Base-by-base conservation (phyloP, 2,113 vertebrate species). In the Cichladusa arquata region DNA sequence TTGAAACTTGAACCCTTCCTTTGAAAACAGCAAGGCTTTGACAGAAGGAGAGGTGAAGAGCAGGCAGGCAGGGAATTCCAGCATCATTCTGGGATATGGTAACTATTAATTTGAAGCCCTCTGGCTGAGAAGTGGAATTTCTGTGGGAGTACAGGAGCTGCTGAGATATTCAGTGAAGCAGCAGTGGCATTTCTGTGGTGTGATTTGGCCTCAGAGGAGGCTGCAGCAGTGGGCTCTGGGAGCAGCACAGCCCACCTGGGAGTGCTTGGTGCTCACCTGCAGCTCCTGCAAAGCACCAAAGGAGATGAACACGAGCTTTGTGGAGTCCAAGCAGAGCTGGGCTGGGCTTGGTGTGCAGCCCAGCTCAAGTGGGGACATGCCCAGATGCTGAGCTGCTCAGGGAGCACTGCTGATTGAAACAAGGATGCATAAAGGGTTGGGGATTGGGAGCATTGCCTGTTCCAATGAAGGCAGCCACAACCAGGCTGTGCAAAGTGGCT, bases 141-240 rank as follows among this genome's bases (percentile, higher is more conserved):
- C 47, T 82, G 36, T 9, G 19, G 28, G 28, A 33, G 19, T 58
- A 12, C 20, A 31, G 91, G 61, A 69, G 38, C 70, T 90, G 47
- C n/a, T n/a, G 69, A 64, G 31, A 18, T 24, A 28, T 20, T 20
- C 47, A 33, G 19, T 53, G 58, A 57, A 61, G 71, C 62, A 69
- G 19, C 53, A 45, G 56, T 22, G 72, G 14, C 61, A 18, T 26
- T 51, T 31, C 1, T 5, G 0, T 42, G 47, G 19, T 0, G 2
- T 31, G 48, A 29, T 33, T 71, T 78, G 47, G 38, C 25, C n/a
- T 57, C 58, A 77, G 40, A 44, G 22, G 38, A 66, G 16, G 20
- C 12, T 1, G 14, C 17, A 53, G 29, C 62, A 51, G 29, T 14
- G 20, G 36, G 69, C 15, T 81, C 12, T 67, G 61, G 65, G 84